phyloP scores from a whole-genome alignment of 2,797 vertebrate genomes.

The Sitta carolinensis region DNA sequence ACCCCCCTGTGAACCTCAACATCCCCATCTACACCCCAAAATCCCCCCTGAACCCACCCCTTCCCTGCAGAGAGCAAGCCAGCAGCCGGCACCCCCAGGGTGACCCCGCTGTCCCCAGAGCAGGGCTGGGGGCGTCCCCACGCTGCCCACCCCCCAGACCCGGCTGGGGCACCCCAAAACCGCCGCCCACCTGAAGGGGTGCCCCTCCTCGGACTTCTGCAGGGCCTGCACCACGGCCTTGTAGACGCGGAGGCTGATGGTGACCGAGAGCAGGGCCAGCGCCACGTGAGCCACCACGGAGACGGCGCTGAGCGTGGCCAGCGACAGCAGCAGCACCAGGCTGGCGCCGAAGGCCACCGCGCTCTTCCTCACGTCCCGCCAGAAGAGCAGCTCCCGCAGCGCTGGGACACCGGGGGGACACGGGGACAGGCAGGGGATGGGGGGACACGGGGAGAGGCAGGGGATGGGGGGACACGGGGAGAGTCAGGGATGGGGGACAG shows the following conservation, averaged over 20 bases:
- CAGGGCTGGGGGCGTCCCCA: not conserved
- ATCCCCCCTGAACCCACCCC: not conserved
- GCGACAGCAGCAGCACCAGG: not conserved
- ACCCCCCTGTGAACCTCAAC: too few relatives aligned
- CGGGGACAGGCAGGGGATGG: not conserved
- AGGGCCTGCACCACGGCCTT: not conserved
- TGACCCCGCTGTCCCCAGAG: not conserved
- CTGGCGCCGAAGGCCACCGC: not conserved
- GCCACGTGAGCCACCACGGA: not conserved
- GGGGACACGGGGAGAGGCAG: not conserved
- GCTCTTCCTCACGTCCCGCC: not conserved
- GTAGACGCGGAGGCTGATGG: not conserved
- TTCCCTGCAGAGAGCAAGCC: not conserved
- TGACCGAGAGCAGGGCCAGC: not conserved
- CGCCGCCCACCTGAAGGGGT: not conserved
- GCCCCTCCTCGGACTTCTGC: not conserved
- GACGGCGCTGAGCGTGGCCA: not conserved
- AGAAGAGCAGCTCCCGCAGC: not conserved
- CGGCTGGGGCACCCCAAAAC: accelerated
- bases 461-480: not conserved
- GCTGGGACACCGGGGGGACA: too few relatives aligned
- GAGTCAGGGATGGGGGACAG: too few relatives aligned
- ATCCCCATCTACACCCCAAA: not conserved
- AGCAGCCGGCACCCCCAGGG: not conserved
- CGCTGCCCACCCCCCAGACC: accelerated